Evolutionary conservation across 2,797 vertebrate species (phyloP).

Genomic region (Crocidura indochinensis): DNA sequence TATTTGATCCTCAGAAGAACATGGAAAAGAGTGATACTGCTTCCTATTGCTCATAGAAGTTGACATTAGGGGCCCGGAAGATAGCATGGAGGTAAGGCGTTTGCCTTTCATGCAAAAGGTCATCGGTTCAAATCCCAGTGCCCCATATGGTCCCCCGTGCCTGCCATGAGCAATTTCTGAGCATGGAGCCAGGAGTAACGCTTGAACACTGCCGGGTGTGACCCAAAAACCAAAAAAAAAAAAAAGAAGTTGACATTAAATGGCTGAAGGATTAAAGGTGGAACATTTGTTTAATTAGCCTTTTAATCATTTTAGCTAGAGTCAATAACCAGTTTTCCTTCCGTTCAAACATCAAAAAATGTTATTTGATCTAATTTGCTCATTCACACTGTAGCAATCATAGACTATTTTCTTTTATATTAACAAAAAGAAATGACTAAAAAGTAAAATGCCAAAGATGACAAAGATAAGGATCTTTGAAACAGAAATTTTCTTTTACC

Average conservation of each 20-base stretch:
- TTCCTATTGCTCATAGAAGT: background rate
- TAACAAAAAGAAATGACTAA: background rate
- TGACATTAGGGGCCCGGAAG: too few relatives aligned
- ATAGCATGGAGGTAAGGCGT: too few relatives aligned
- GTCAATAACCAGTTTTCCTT: background rate
- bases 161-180: too few relatives aligned
- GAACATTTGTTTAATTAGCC: background rate
- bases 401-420: background rate
- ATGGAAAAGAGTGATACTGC: background rate
- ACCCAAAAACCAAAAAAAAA: too few relatives aligned
- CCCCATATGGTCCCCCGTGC: too few relatives aligned
- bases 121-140: too few relatives aligned
- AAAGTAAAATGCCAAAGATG: background rate
- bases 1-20: background rate
- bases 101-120: too few relatives aligned
- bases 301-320: background rate
- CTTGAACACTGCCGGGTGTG: too few relatives aligned
- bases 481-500: conserved; percentile 16
- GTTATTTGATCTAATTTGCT: conserved; percentile 18
- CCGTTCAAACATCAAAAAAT: background rate
- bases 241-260: background rate
- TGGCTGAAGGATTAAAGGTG: background rate
- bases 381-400: background rate
- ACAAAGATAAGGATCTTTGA: background rate
- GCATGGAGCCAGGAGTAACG: too few relatives aligned